Conservation (phyloP, 1,140 invertebrate genomes). For the Diachasmimorpha longicaudata region DNA sequence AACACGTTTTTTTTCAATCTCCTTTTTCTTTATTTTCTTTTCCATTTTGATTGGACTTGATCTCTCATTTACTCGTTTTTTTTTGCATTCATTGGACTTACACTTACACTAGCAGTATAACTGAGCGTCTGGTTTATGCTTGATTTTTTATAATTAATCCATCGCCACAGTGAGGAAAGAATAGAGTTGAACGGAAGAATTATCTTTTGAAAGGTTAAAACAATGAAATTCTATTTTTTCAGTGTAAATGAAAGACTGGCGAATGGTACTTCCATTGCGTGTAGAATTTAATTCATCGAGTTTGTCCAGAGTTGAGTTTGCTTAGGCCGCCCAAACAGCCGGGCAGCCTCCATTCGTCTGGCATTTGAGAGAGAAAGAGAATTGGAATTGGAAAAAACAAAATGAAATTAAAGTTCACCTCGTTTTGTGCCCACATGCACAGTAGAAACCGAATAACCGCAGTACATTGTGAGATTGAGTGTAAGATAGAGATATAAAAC, state of each 20-base stretch:
- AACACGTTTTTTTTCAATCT: neutral
- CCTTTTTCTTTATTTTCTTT: neutral
- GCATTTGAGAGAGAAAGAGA: neutral
- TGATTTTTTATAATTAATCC: conserved; percentile 19
- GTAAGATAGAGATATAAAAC: conserved; percentile 1
- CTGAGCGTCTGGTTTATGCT: neutral
- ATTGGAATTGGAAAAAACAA: neutral
- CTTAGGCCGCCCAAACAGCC: neutral
- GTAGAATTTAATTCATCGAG: conserved; percentile 20
- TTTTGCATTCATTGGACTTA: neutral
- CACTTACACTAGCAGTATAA: neutral
- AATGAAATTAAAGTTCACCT: neutral
- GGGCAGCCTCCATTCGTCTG: neutral
- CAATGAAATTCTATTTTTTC: too few relatives aligned
- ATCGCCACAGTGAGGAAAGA: too few relatives aligned
- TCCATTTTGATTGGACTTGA: neutral
- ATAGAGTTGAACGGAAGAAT: too few relatives aligned
- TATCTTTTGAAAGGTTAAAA: too few relatives aligned
- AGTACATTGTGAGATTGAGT: too few relatives aligned
- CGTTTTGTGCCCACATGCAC: too few relatives aligned
- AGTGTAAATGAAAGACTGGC: neutral
- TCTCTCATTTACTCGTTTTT: conserved; percentile 1
- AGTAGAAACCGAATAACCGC: too few relatives aligned
- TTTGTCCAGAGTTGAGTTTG: conserved; percentile 11
- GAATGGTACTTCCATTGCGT: conserved; percentile 6